Base-by-base conservation (phyloP, 1,140 invertebrate species). In the Drosophila insularis region DNA sequence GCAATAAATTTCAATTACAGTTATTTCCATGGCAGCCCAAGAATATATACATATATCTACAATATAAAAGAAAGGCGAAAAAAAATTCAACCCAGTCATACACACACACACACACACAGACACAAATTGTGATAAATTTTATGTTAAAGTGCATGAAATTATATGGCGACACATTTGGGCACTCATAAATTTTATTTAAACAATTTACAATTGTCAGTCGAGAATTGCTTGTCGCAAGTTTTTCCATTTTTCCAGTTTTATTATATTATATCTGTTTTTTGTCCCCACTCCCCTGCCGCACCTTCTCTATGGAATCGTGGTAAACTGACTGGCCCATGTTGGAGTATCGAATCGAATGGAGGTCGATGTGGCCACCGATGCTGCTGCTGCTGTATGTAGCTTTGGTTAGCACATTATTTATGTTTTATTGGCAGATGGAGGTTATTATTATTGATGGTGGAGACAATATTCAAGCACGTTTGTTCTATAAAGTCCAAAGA, bases 81-180 rank as follows among this genome's bases (percentile, higher is more conserved):
- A 21, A 43, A 53, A 68, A 63, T 67, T 32, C 21, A 35, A 58
- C 7, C 55, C 55, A 58, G 55, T 58, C 31, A 14, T 27, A 32
- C 54, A 14, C 54, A 32, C 54, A 32, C 54, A 32, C 54, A 31
- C n/a, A 14, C 54, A n/a, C 1, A 55, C 54, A 69, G 75, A 73
- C 82, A 87, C 79, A 87, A 87, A 87, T 87, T 87, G 84, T 87
- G 84, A 87, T 87, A 87, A 87, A 87, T 87, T 89, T 87, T 80
- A 89, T 89, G 84, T 84, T 87, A 89, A 87, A 87, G 84, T 87
- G 84, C 84, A 87, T 87, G 80, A 89, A 87, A 87, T 87, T 87
- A 87, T 87, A 87, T 84, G 84, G 84, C 80, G 84, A 87, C 84
- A 87, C 84, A 87, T 87, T 89, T 87, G 84, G 84, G 80, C 84